Evolutionary conservation across 2,797 vertebrate genomes (phyloP).

Genomic region (Malacoctenus gilli): DNA sequence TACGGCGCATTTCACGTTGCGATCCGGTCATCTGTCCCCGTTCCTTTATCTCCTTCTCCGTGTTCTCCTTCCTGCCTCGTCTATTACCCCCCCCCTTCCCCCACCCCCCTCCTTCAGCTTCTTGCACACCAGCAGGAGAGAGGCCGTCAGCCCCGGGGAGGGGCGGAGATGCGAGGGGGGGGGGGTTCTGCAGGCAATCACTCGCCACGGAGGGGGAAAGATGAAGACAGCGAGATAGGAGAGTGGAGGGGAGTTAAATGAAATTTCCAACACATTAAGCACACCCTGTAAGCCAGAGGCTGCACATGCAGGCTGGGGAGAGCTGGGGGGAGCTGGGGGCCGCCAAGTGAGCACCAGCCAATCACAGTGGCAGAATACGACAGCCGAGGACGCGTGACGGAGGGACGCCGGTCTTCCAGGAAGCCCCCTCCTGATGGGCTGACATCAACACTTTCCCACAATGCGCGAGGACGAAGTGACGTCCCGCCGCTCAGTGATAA

Average conservation of each 20-base stretch:
- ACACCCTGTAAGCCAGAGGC: slow-evolving; percentile 55
- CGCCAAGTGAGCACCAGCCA: slow-evolving; percentile 44
- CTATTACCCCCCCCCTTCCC: too few species aligned
- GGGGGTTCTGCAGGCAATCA: slow-evolving; percentile 58
- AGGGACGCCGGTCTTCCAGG: slow-evolving; percentile 42
- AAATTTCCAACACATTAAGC: slow-evolving; percentile 78
- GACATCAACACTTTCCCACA: slow-evolving; percentile 25
- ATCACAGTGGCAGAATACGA: slow-evolving; percentile 32
- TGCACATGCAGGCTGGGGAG: slow-evolving; percentile 36
- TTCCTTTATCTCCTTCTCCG: slow-evolving; percentile 35
- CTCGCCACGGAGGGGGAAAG: slow-evolving; percentile 43
- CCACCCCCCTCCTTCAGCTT: slow-evolving; percentile 50
- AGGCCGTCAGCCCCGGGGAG: slow-evolving; percentile 35
- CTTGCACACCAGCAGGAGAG: slow-evolving; percentile 34
- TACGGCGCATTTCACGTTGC: slow-evolving; percentile 34
- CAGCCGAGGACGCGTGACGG: slow-evolving; percentile 33
- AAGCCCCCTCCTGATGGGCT: slow-evolving; percentile 24
- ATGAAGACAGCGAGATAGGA: slow-evolving; percentile 50
- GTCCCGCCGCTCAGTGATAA: too few species aligned
- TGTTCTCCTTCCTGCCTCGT: slow-evolving; percentile 26
- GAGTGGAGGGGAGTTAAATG: slow-evolving; percentile 63
- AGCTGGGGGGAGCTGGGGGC: slow-evolving; percentile 11
- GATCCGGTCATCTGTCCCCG: slow-evolving; percentile 32
- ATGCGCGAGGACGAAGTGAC: too few species aligned
- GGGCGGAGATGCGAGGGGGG: slow-evolving; percentile 1